Base-by-base conservation (phyloP, 1,140 invertebrate genomes). In the Steinernema feltiae region DNA sequence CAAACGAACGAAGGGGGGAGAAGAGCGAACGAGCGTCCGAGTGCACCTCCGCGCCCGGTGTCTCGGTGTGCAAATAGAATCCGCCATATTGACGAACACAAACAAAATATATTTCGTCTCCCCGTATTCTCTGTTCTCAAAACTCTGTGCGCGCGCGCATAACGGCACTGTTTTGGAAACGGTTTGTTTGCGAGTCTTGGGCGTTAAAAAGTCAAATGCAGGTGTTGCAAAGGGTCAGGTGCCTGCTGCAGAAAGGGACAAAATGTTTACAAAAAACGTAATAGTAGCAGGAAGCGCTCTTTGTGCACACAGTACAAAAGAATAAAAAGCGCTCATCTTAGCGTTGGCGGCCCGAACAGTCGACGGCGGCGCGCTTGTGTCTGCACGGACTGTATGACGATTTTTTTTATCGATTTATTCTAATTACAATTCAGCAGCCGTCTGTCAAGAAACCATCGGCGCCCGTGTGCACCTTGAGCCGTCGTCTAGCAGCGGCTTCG, bases 31-130 rank as follows among this genome's bases (percentile, higher is more conserved):
- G 24, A 63, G 53, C 15, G 24, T 18, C 35, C 53, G 53, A 63
- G 15, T 27, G 53, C 15, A 27, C 12, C 7, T 21, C 7, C 7
- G 7, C 24, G 7, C 53, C 24, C 53, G 53, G 2, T 7, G 53
- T 63, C 53, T 27, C 53, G 53, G 53, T 63, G 53, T 63, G 53
- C 53, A 63, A 63, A 63, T 63, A 63, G 53, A 63, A 63, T 63
- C 53, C 35, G n/a, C 53, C 53, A 63, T 63, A 63, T 63, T 63
- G 53, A 63, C 53, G 53, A 63, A 27, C 53, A n/a, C 53, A 63
- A 63, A 63, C 53, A 63, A 63, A 63, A 63, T 27, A 63, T 63
- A 63, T 63, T 63, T 63, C 53, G 15, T 63, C 53, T 63, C 53
- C 53, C 53, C 15, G 12, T 3, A 63, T 63, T 63, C 53, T 7